Evolutionary conservation across 2,797 vertebrate species (phyloP).

Genomic region (Danio kyathit): DNA sequence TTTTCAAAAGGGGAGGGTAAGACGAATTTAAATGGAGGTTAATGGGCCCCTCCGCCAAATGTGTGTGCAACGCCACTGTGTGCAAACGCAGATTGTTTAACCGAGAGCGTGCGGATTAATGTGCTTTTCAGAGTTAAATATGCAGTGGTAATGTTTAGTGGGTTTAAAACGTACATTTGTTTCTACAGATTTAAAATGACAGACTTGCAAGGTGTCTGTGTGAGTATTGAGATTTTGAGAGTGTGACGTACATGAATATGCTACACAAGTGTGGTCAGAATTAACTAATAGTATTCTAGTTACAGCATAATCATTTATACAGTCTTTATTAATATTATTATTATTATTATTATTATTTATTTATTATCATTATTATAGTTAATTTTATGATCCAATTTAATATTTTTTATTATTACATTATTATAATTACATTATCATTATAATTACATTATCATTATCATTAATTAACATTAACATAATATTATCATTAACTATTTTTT

Average conservation of each 20-base stretch:
- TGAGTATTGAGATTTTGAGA: background rate
- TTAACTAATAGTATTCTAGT: background rate
- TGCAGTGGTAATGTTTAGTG: background rate
- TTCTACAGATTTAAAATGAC: background rate
- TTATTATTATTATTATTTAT: too few species aligned
- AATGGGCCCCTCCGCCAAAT: slow-evolving; percentile 58
- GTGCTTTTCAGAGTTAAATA: slow-evolving; percentile 21
- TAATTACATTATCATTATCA: too few species aligned
- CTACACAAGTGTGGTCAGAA: background rate
- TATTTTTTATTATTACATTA: too few species aligned
- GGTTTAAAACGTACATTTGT: background rate
- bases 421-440: too few species aligned
- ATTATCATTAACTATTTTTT: too few species aligned
- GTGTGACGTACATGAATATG: too few species aligned
- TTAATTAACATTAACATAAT: too few species aligned
- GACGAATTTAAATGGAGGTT: slow-evolving; percentile 66
- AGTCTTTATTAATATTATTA: too few species aligned
- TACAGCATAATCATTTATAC: too few species aligned
- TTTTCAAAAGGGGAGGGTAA: slow-evolving; percentile 64
- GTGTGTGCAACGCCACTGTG: slow-evolving; percentile 55
- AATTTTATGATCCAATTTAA: too few species aligned
- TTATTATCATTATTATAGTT: too few species aligned
- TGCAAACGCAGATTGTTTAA: slow-evolving; percentile 56
- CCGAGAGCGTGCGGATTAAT: slow-evolving; percentile 9
- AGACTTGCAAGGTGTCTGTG: background rate